A percentile compares a stretch with the other conserved stretches of the same genome.
phyloP scores from a whole-genome alignment of 1,140 invertebrate species.

The Micrasema longulum region DNA sequence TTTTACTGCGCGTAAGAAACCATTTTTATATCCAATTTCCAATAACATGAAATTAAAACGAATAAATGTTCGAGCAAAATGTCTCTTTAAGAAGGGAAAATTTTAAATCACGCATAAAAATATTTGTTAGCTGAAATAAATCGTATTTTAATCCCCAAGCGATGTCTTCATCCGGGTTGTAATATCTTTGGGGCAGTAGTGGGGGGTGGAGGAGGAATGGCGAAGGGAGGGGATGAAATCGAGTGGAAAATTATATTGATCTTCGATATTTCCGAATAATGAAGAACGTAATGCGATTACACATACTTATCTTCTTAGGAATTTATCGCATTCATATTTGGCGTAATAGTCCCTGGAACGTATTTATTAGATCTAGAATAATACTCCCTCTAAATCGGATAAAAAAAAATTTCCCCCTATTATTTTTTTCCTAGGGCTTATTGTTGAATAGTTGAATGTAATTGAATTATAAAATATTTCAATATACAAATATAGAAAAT shows the following conservation, averaged over 20 bases:
- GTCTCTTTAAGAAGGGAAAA: too few species aligned
- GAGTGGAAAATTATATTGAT: conserved; percentile 52
- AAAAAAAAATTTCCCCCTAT: conserved; percentile 17
- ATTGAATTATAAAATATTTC: too few species aligned
- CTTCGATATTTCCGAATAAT: conserved; percentile 45
- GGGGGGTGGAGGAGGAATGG: background rate
- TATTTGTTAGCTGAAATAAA: conserved; percentile 13
- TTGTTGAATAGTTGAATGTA: too few species aligned
- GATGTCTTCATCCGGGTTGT: conserved; percentile 41
- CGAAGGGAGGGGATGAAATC: conserved; percentile 45
- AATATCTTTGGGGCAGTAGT: conserved; percentile 44
- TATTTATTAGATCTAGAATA: conserved; percentile 34
- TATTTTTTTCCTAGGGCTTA: background rate
- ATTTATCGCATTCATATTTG: conserved; percentile 49
- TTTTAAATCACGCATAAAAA: background rate
- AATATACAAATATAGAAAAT: too few species aligned
- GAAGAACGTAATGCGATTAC: conserved; percentile 51
- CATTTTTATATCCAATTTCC: too few species aligned
- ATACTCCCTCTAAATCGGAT: conserved; percentile 2
- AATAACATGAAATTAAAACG: too few species aligned
- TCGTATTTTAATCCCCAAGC: conserved; percentile 25
- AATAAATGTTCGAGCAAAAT: too few species aligned
- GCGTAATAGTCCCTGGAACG: conserved; percentile 18
- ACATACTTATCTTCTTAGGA: conserved; percentile 48
- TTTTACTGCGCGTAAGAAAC: too few species aligned